Evolutionary conservation across 2,888 invertebrate genomes (phyloP), one percentile per base, ranked within the genome.

Genomic region (Boloria selene): DNA sequence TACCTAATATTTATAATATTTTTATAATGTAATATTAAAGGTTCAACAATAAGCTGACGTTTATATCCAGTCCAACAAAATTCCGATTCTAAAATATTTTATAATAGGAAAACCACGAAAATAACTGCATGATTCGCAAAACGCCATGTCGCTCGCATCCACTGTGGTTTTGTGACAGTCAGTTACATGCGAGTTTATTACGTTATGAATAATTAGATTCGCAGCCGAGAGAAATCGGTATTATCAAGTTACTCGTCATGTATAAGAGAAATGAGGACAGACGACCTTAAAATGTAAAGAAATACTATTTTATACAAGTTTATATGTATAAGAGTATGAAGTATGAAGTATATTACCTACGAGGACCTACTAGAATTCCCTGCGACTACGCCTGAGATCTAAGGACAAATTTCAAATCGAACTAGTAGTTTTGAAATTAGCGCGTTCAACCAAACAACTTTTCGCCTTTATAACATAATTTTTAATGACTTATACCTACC

Each of bases 131-230:
- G 60, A 73, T 54, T 61, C 69, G 68, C 68, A 65, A 68, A 68
- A 71, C 64, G 65, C 64, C 58, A 69, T 70, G 71, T 71, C 72
- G 69, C 72, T 70, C 63, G 67, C 70, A 74, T 70, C 70, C 67
- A 68, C 69, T 73, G 71, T 67, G 72, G 72, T 67, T 72, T 67
- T 63, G 58, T 70, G 66, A 70, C 70, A 67, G 68, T 66, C 69
- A 67, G 69, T 68, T 70, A 72, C 65, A 70, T 61, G 68, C 65
- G 64, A 62, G 69, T 69, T 70, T 70, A 72, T 70, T 72, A 67
- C 63, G 62, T 71, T 71, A 72, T 67, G 64, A 61, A 65, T 71
- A 68, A 68, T 69, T 70, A 73, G 68, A 70, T 71, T 55, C 68
- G 61, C 52, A 65, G 55, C 63, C 64, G 60, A 54, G 70, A 68